Conservation (phyloP, 2,888 invertebrate genomes). For the Platerodrilus igneus region DNA sequence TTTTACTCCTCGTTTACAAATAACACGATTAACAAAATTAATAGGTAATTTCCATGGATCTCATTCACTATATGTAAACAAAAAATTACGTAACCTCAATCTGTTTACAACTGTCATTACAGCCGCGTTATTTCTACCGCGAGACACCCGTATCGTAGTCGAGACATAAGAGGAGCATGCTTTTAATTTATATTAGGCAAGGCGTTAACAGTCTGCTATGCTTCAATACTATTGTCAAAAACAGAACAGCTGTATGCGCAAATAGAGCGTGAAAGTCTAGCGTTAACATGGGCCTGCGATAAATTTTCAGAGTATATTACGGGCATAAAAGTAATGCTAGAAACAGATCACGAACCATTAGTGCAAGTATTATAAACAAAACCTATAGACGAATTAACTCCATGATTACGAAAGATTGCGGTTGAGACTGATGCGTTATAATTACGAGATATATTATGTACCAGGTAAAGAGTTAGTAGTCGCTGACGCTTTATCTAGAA, state of each 20-base stretch:
- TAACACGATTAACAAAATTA: too few relatives aligned
- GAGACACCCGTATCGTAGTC: too few relatives aligned
- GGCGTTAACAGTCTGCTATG: conserved; percentile 37
- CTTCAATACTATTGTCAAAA: conserved; percentile 34
- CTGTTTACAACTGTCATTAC: too few relatives aligned
- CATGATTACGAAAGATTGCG: conserved; percentile 40
- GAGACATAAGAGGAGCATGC: too few relatives aligned
- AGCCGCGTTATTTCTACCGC: too few relatives aligned
- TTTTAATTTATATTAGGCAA: too few relatives aligned
- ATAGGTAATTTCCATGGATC: too few relatives aligned
- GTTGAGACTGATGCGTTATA: conserved; percentile 34
- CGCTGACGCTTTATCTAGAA: conserved; percentile 15
- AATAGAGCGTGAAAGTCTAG: conserved; percentile 43
- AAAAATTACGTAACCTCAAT: too few relatives aligned
- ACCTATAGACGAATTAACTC: conserved; percentile 36
- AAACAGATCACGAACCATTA: conserved; percentile 43
- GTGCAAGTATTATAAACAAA: conserved; percentile 37
- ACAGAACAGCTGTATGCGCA: conserved; percentile 39
- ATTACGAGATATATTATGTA: conserved; percentile 31
- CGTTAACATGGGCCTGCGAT: conserved; percentile 36
- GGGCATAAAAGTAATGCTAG: conserved; percentile 33
- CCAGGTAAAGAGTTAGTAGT: conserved; percentile 27
- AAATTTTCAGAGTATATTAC: conserved; percentile 36
- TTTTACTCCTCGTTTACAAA: too few relatives aligned
- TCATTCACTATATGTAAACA: too few relatives aligned